Percentiles rank a stretch among this genome's conserved stretches.
phyloP scores from a whole-genome alignment of 30 jellyfish, hydroid and myxozoan species.

The Clytia hemisphaerica region DNA sequence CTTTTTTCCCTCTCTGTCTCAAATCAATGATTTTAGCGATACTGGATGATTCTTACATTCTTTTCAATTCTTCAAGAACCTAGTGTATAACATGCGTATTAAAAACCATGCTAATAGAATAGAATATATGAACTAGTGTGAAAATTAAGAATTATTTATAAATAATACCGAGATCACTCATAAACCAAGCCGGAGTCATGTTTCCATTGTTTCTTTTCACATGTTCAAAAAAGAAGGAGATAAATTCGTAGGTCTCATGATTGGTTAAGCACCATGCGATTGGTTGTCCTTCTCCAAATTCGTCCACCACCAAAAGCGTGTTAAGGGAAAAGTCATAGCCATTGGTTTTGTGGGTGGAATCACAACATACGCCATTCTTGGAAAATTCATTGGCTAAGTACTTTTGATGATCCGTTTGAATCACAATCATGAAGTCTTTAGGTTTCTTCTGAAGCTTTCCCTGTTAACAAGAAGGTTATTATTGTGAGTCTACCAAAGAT shows the following conservation, averaged over 20 bases:
- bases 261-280: conserved; percentile 42
- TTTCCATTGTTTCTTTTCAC: conserved; percentile 21
- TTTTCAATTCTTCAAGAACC: too few relatives aligned
- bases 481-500: too few relatives aligned
- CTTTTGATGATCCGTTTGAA: conserved; percentile 37
- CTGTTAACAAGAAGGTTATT: too few relatives aligned
- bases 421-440: conserved; percentile 22
- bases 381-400: conserved; percentile 3
- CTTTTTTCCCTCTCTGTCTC: too few relatives aligned
- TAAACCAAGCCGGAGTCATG: conserved; percentile 26
- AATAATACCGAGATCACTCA: conserved; percentile 28
- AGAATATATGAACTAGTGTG: too few relatives aligned
- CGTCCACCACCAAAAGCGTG: conserved; percentile 37
- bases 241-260: conserved; percentile 13
- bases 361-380: conserved; percentile 30
- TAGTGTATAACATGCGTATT: too few relatives aligned
- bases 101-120: too few relatives aligned
- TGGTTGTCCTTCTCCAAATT: conserved; percentile 48
- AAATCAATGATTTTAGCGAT: too few relatives aligned
- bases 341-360: conserved; percentile 40
- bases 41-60: too few relatives aligned
- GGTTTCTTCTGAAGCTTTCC: too few relatives aligned
- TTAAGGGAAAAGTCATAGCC: conserved; percentile 40
- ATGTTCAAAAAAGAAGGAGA: conserved; percentile 9
- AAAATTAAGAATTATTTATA: too few relatives aligned